Evolutionary conservation across 1,140 invertebrate species (phyloP).

Genomic region (Laupala kohalensis): DNA sequence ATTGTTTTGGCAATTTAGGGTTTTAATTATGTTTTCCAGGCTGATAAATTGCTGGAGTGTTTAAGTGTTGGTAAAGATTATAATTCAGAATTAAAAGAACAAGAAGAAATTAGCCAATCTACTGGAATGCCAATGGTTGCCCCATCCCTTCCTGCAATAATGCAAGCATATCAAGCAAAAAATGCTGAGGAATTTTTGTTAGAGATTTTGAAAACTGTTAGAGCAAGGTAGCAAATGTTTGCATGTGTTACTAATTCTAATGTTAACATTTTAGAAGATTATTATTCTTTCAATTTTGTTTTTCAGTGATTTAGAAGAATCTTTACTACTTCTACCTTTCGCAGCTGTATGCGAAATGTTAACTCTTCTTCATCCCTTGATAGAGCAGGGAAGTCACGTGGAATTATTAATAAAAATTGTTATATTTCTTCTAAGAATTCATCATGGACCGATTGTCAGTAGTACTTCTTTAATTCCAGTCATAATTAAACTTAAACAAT

Average conservation of each 20-base stretch:
- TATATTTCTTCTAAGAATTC: conserved; percentile 68
- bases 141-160: conserved; percentile 49
- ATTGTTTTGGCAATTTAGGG: conserved; percentile 10
- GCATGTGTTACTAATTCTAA: too few species aligned
- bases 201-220: conserved; percentile 62
- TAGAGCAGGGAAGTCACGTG: conserved; percentile 49
- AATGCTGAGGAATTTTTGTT: conserved; percentile 68
- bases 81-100: conserved; percentile 34
- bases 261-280: too few species aligned
- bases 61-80: conserved; percentile 64
- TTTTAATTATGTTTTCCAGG: conserved; percentile 35
- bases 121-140: conserved; percentile 22
- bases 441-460: conserved; percentile 69
- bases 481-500: conserved; percentile 49
- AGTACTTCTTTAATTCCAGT: conserved; percentile 51
- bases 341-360: conserved; percentile 67
- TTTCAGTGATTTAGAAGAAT: conserved; percentile 79
- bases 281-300: too few species aligned
- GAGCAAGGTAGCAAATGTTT: conserved; percentile 53
- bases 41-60: conserved; percentile 80
- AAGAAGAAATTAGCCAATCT: conserved; percentile 23
- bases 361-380: conserved; percentile 48
- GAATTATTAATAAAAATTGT: conserved; percentile 65
- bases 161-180: conserved; percentile 60
- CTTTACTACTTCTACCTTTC: conserved; percentile 74